Evolutionary conservation across 2,113 vertebrate genomes (phyloP), one percentile per base, ranked within the genome.

Genomic region (Cyanoliseus patagonus): DNA sequence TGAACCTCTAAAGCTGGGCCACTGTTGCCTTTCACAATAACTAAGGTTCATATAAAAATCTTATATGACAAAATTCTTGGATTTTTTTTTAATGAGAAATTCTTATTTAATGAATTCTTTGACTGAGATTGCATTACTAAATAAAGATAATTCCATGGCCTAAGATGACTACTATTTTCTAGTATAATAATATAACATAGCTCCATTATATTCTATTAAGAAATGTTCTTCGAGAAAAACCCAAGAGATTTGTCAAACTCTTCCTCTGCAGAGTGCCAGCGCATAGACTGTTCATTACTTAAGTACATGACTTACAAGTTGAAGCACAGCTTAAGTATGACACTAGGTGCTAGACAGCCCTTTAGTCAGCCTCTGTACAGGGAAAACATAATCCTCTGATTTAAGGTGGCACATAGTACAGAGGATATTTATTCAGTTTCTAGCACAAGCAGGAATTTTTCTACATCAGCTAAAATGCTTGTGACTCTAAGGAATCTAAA

Each of bases 221-320:
- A 62, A 61, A 74, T 17, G 31, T 4, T 69, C 30, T 37, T n/a
- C 39, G 39, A 41, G 66, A 80, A 82, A 76, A 79, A 46, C 31
- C n/a, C 35, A 17, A 17, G 15, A 63, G 37, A 44, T 19, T 10
- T 23, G 30, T 73, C 44, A 79, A 75, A 72, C 9, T 73, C 35
- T 57, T 74, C 28, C 61, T 77, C 35, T 17, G 30, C 25, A 55
- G 11, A 53, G 19, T 67, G 37, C 13, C 42, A 82, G 53, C 2
- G 2, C 13, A 44, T 9, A 49, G 11, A 63, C 39, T 55, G 52
- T 22, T 89, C 44, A 37, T 66, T 83, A 37, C 35, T 44, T 39
- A 70, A 89, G 44, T 13, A 61, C 5, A 73, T 0, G 0, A n/a
- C 25, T 78, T 67, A 84, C 0, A 2, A 76, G 31, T 5, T 51